A percentile compares a stretch with the other conserved stretches of the same genome.
phyloP scores from a whole-genome alignment of 2,113 vertebrate genomes.

The Phyllostomus hastatus region DNA sequence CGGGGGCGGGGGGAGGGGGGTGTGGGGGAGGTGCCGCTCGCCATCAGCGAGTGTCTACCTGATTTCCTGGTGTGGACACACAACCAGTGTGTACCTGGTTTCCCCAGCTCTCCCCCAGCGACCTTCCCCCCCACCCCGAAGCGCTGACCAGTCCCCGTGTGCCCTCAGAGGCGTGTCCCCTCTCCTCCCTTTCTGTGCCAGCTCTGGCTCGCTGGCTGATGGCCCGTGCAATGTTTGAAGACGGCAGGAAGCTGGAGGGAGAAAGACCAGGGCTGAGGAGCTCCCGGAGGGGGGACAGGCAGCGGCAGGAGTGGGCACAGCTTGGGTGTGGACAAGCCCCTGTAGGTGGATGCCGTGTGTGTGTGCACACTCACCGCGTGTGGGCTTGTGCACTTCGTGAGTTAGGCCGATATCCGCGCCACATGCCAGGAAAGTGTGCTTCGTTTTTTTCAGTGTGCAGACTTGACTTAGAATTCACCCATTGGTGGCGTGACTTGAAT shows the following conservation, averaged over 20 bases:
- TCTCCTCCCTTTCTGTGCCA: not conserved
- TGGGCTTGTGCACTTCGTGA: fast-evolving
- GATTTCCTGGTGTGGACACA: too few species aligned
- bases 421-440: not conserved
- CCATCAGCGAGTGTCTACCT: too few species aligned
- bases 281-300: not conserved
- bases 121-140: not conserved
- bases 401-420: not conserved
- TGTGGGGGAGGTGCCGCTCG: not conserved
- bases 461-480: not conserved
- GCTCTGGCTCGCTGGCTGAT: not conserved
- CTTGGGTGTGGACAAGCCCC: fast-evolving
- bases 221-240: not conserved
- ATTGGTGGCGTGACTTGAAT: not conserved
- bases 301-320: fast-evolving
- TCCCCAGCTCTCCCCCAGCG: not conserved
- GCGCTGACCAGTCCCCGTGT: fast-evolving
- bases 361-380: not conserved
- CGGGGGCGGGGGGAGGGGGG: not conserved
- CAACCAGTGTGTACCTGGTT: too few species aligned
- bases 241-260: not conserved
- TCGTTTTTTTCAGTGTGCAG: not conserved
- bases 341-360: fast-evolving
- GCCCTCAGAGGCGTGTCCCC: not conserved
- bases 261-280: not conserved